Evolutionary conservation across 2,797 vertebrate genomes (phyloP).

Genomic region (Pagetopsis macropterus): DNA sequence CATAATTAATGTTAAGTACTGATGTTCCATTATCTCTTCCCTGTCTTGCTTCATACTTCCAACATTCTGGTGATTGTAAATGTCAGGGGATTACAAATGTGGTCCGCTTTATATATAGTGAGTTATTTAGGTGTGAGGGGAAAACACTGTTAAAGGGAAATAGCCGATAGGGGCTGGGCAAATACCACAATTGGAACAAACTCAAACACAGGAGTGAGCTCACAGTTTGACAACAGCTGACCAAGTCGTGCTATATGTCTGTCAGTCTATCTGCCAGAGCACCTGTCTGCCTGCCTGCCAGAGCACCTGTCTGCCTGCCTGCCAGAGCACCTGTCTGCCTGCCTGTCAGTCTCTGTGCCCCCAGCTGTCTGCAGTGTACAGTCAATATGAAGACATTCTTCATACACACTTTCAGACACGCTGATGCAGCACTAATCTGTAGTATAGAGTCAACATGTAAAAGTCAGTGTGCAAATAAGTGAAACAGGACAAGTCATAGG

Average conservation of each 20-base stretch:
- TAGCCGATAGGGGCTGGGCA: constrained; percentile 34
- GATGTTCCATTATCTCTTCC: constrained; percentile 18
- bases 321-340: constrained; percentile 36
- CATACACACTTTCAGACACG: constrained; percentile 1
- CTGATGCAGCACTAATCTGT: constrained; percentile 8
- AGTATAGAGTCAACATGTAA: background rate
- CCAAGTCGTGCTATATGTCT: constrained; percentile 42
- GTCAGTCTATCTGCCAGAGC: constrained; percentile 28
- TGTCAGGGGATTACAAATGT: constrained; percentile 8
- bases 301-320: constrained; percentile 32
- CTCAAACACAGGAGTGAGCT: constrained; percentile 43
- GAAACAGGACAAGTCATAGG: constrained; percentile 47
- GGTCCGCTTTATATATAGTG: background rate
- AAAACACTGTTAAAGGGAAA: constrained; percentile 6
- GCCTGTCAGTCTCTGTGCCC: constrained; percentile 31
- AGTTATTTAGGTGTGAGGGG: constrained; percentile 12
- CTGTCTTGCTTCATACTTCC: constrained; percentile 3
- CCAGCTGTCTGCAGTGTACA: constrained; percentile 39
- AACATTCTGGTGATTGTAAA: background rate
- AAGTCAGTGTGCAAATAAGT: constrained; percentile 9
- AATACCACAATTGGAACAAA: constrained; percentile 16
- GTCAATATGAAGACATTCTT: background rate
- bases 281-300: no score
- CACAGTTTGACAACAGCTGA: constrained; percentile 66
- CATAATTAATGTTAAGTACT: constrained; percentile 44